Base-by-base conservation (phyloP, 2,113 vertebrate species). In the Rafetus swinhoei region DNA sequence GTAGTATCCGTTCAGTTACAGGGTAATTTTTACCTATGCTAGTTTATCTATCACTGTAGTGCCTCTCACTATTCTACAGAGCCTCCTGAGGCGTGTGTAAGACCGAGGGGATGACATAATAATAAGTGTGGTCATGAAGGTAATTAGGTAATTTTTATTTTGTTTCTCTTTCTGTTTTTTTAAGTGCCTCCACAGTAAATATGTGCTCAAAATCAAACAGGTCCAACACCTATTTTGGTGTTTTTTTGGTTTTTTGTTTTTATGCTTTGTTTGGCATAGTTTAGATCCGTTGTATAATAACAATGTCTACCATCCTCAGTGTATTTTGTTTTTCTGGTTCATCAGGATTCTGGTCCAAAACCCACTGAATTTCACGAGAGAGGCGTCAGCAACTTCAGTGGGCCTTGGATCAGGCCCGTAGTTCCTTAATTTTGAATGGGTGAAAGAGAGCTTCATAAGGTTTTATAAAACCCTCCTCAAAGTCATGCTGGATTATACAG, bases 191-290 rank as follows among this genome's bases (percentile, higher is more conserved):
- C 90, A 96, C 96, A 93, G 65, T 76, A 96, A 97, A 96, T 95
- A 94, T 97, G 95, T 97, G 94, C 76, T 96, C 95, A 56, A 94
- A 95, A 82, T 72, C 65, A 94, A 95, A 90, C 86, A 77, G 39
- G 53, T 95, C 85, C 95, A 86, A 59, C 45, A 45, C 45, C 45
- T 45, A 5, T 45, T 45, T 32, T 90, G 59, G 53, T 55, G 53
- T 74, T 94, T 87, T 95, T 84, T 82, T 90, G 94, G 93, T 96
- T 94, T 35, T 72, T 72, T n/a, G 16, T n/a, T 35, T 35, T 69
- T n/a, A 16, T 19, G 65, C 13, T 65, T 32, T 65, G 32, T 18
- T 72, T 72, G 19, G 65, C 5, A 35, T 72, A 18, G n/a, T 81
- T 32, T 32, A 32, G 45, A 69, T 92, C 87, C 29, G n/a, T 83